Conservation (phyloP, 2,113 vertebrate genomes). For the Corythoichthys haematopterus region DNA sequence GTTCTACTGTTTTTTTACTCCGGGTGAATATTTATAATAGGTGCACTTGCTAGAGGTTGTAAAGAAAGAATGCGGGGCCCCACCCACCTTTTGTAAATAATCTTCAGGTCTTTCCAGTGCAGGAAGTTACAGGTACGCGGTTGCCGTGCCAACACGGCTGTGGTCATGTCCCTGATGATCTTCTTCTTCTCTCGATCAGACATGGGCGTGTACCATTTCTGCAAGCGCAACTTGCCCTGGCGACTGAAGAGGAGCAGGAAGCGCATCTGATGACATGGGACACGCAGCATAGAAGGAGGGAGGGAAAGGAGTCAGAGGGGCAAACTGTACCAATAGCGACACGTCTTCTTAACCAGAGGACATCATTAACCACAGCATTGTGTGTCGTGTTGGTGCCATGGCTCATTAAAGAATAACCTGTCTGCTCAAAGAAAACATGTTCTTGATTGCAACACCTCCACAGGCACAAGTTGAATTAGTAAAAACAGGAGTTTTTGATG, state of each 20-base stretch:
- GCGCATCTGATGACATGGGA: slow-evolving; percentile 76
- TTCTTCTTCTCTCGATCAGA: slow-evolving; percentile 91
- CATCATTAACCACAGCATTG: slow-evolving; percentile 24
- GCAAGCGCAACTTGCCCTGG: slow-evolving; percentile 91
- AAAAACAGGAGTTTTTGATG: not conserved
- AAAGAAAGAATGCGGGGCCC: not conserved
- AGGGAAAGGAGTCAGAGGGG: slow-evolving; percentile 4
- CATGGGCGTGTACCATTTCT: slow-evolving; percentile 93
- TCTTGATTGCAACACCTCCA: not conserved
- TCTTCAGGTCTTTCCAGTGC: slow-evolving; percentile 94
- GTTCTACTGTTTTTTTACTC: not conserved
- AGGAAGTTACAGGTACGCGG: slow-evolving; percentile 91
- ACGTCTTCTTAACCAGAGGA: not conserved
- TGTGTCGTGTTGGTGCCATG: not conserved
- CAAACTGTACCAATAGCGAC: not conserved
- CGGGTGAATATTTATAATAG: not conserved
- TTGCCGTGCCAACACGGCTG: slow-evolving; percentile 83
- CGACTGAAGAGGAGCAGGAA: slow-evolving; percentile 97
- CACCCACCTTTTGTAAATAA: slow-evolving; percentile 92
- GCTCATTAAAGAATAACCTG: slow-evolving; percentile 40
- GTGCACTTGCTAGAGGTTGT: not conserved
- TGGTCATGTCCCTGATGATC: slow-evolving; percentile 87
- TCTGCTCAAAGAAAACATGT: not conserved
- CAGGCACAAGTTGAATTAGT: not conserved
- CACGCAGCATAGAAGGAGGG: not conserved